Base-by-base conservation (phyloP, 2,113 vertebrate genomes). In the Cryptotis parvus region DNA sequence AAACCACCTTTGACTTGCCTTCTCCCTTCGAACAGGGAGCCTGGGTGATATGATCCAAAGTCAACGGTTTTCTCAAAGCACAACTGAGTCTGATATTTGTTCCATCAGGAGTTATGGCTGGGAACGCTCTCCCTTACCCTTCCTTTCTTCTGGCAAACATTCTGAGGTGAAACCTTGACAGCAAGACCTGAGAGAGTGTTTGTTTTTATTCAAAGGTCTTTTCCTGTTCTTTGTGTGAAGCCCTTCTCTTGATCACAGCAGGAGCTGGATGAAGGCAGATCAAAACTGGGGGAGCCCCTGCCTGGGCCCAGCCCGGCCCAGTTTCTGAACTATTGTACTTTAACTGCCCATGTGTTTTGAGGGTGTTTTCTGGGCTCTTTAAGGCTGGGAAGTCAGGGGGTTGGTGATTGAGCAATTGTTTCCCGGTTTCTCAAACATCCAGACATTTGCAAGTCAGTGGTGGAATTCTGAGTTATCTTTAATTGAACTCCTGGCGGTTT, bases 191-290 rank as follows among this genome's bases (percentile, higher is more conserved):
- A n/a, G 73, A 81, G n/a, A 63, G 24, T 87, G 76, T 95, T 97
- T 97, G 87, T 92, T 97, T 97, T 97, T 84, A 87, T 95, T 96
- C 79, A 87, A 87, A 95, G 89, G 78, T 89, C 96, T 94, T 97
- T n/a, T 93, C 91, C 91, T 95, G 69, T 96, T 92, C 90, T 95
- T 97, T 66, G 10, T 9, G 0, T 89, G 95, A 94, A 95, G 45
- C n/a, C 16, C 11, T 91, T 91, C 97, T 95, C 96, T 97, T 95
- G 94, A 65, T 76, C 89, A 16, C 94, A 93, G 93, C 65, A 45
- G 94, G 63, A 52, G 11, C 96, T 95, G 84, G 83, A 92, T 86
- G 86, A 84, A 93, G 84, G 92, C 86, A 96, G 95, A 95, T 90
- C 84, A 87, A 96, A 97, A 96, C 96, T 84, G 96, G 92, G 92